Conservation (phyloP, 1,140 invertebrate species). For the Pseudobourletiella spinata region DNA sequence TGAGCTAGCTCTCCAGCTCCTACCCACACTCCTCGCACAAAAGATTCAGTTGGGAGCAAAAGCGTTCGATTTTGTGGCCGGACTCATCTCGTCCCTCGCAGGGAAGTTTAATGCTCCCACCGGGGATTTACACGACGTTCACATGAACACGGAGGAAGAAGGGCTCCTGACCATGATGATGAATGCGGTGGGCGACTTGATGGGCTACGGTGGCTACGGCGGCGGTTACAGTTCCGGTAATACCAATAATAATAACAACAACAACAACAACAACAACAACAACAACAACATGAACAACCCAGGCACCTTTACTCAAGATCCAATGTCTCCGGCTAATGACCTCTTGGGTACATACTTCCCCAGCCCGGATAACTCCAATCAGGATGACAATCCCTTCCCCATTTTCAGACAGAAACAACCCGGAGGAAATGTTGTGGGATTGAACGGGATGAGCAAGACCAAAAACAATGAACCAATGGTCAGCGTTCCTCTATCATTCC, state of each 20-base stretch:
- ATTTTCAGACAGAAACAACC: background rate
- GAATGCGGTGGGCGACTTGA: background rate
- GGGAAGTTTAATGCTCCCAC: background rate
- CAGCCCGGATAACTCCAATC: too few species aligned
- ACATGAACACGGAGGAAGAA: constrained; percentile 2
- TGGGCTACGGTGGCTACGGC: background rate
- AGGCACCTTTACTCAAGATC: too few species aligned
- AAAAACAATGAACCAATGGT: background rate
- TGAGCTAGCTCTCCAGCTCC: background rate
- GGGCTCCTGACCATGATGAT: background rate
- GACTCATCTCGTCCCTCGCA: background rate
- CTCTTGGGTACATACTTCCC: too few species aligned
- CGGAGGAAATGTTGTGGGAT: background rate
- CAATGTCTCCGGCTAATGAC: too few species aligned
- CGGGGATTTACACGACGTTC: background rate
- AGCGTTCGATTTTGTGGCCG: background rate
- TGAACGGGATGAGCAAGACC: background rate
- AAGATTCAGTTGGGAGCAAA: background rate
- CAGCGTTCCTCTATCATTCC: background rate
- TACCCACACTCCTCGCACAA: background rate
- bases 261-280: background rate
- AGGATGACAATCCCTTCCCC: background rate
- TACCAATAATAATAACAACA: background rate
- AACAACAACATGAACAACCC: background rate
- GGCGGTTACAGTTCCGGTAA: background rate